Base-by-base conservation (phyloP, 1,140 invertebrate species). In the Drosophila nannoptera region DNA sequence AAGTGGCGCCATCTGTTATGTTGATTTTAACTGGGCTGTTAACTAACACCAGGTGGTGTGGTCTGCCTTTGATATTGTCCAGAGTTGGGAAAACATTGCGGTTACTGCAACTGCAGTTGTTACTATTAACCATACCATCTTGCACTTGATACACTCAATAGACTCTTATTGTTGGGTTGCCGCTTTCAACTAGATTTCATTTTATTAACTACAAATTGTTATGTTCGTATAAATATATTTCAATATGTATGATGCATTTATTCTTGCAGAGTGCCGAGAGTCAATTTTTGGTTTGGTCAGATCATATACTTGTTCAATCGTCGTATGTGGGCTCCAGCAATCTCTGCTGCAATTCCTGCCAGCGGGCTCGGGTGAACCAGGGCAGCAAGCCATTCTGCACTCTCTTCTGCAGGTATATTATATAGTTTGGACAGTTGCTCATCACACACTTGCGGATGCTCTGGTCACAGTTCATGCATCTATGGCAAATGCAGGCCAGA, bases 241-340 rank as follows among this genome's bases (percentile, higher is more conserved):
- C 35, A 35, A 16, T 50, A 35, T 50, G 29, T 31, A 29, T 46
- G 22, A 29, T n/a, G 22, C 9, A 48, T 11, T 8, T 31, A 48
- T 7, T 4, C 22, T 4, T 48, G n/a, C 14, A 50, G 33, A 16
- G 35, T 43, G 12, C 12, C 40, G 40, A 6, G 12, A 16, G n/a
- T 36, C 7, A 9, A 36, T 12, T n/a, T 8, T 52, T 52, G 9
- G 6, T 14, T 35, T 3, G 7, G 9, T 36, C 22, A 16, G 4
- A 12, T 52, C 4, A 14, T 9, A 22, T 22, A 22, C 31, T 7
- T 14, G 32, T 40, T 54, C 35, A 38, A 22, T 61, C 40, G 4
- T 68, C 32, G 22, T 68, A 68, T 2, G 46, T 60, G 58, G 56
- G 11, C 7, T 54, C 49, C 7, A 38, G 1, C 0, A 33, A 22